Conservation (phyloP, 2,113 vertebrate genomes). For the Mobula birostris region DNA sequence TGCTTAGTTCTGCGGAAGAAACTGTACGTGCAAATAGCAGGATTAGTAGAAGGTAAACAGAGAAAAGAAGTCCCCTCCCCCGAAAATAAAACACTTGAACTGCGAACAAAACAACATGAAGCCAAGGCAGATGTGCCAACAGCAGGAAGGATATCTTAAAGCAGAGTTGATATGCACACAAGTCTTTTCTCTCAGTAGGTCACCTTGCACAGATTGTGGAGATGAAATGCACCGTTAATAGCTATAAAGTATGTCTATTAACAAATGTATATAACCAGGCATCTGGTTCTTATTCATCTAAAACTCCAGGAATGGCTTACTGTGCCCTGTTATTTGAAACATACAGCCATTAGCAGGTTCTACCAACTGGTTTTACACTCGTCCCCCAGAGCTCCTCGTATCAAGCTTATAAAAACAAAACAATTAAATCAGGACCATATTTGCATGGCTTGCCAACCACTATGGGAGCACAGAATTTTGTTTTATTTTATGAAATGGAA, state of each 20-base stretch:
- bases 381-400: slow-evolving; percentile 36
- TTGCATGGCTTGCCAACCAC: slow-evolving; percentile 33
- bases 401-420: slow-evolving; percentile 40
- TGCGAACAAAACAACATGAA: background rate
- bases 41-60: background rate
- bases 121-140: background rate
- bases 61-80: background rate
- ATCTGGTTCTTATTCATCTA: slow-evolving; percentile 14
- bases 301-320: slow-evolving; percentile 1
- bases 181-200: background rate
- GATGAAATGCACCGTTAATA: background rate
- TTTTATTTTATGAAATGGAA: slow-evolving; percentile 41
- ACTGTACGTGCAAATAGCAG: background rate
- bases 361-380: slow-evolving; percentile 39
- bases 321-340: slow-evolving; percentile 8
- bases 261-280: background rate
- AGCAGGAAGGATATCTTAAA: background rate
- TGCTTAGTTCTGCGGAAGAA: background rate
- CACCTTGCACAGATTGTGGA: background rate
- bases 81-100: background rate
- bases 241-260: background rate
- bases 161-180: background rate
- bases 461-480: slow-evolving; percentile 39
- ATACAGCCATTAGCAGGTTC: slow-evolving; percentile 37
- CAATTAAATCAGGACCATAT: slow-evolving; percentile 40